Percentiles rank a stretch among this genome's conserved stretches.
Conservation (phyloP, 2,888 invertebrate genomes). For the Drosophila stalkeri region DNA sequence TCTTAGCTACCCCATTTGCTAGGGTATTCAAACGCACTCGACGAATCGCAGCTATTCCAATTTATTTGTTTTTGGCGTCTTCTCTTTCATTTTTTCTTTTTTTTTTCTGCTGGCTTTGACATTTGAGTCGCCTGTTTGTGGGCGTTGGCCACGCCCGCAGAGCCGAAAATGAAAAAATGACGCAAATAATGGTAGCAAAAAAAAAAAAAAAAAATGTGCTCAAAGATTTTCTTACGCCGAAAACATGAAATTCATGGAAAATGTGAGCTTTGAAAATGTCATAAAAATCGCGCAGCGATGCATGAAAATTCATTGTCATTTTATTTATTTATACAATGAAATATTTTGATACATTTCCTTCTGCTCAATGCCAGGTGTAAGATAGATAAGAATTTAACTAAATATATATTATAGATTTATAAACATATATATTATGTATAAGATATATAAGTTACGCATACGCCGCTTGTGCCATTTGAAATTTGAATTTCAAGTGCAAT, state of each 20-base stretch:
- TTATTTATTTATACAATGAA: neutral
- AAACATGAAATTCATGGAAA: constrained; percentile 1
- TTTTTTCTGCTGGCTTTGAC: constrained; percentile 25
- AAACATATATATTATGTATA: neutral
- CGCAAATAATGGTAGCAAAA: constrained; percentile 23
- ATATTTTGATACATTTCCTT: neutral
- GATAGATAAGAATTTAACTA: neutral
- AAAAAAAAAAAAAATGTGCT: constrained; percentile 2
- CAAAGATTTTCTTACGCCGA: neutral
- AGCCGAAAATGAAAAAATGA: constrained; percentile 27
- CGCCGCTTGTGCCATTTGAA: constrained; percentile 38
- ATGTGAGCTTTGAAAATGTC: neutral
- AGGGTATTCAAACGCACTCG: neutral
- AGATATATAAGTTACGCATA: constrained; percentile 19
- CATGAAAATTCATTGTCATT: neutral
- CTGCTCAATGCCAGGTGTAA: constrained; percentile 15
- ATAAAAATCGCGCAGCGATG: neutral
- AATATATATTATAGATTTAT: neutral
- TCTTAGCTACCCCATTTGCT: neutral
- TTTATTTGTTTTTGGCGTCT: neutral
- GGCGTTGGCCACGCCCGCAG: constrained; percentile 31
- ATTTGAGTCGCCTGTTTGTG: constrained; percentile 25
- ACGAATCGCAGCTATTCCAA: constrained; percentile 7
- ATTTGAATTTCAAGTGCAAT: constrained; percentile 8
- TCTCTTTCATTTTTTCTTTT: neutral